phyloP scores from a whole-genome alignment of 1,140 invertebrate genomes.

The Drosophila jambulina region DNA sequence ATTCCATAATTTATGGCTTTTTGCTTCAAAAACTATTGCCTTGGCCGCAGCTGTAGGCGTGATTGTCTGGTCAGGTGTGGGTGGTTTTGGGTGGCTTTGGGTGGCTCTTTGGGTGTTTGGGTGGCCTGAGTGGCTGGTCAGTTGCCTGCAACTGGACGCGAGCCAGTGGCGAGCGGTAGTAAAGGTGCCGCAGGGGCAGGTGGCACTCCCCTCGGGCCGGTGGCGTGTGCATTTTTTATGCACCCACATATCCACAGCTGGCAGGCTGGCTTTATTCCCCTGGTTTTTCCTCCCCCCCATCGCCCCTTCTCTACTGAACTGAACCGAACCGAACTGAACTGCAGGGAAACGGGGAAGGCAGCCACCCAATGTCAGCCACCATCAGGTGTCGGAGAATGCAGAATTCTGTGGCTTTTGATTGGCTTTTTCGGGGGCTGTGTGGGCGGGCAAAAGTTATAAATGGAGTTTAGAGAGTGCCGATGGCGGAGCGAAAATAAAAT shows the following conservation, averaged over 20 bases:
- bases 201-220: conserved; percentile 34
- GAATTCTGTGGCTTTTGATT: conserved; percentile 78
- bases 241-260: conserved; percentile 77
- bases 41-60: conserved; percentile 30
- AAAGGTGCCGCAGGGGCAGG: conserved; percentile 42
- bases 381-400: conserved; percentile 67
- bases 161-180: conserved; percentile 8
- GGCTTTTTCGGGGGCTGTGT: conserved; percentile 53
- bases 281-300: neutral
- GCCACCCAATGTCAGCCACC: conserved; percentile 13
- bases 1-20: neutral
- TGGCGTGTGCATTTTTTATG: conserved; percentile 75
- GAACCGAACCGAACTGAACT: neutral
- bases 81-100: conserved; percentile 24
- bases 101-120: conserved; percentile 4
- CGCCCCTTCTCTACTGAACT: neutral
- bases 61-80: conserved; percentile 8
- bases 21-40: neutral
- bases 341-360: conserved; percentile 10
- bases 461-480: conserved; percentile 63
- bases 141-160: conserved; percentile 45
- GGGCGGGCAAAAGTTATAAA: conserved; percentile 61
- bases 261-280: conserved; percentile 51
- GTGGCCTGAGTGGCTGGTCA: conserved; percentile 55
- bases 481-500: conserved; percentile 14